phyloP scores from a whole-genome alignment of 2,113 vertebrate species.

The Rhea americana region DNA sequence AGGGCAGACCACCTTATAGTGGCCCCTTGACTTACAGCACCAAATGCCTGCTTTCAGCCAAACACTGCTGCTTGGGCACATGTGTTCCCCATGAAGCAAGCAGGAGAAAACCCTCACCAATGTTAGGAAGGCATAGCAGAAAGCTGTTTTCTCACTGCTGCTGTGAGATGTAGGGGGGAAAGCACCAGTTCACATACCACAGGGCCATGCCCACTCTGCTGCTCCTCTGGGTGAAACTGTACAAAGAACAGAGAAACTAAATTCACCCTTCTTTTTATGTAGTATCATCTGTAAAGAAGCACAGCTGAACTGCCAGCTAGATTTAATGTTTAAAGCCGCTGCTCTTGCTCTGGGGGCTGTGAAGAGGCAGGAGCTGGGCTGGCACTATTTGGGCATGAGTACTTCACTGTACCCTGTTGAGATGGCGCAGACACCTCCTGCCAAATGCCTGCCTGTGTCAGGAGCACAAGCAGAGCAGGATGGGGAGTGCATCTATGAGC shows the following conservation, averaged over 20 bases:
- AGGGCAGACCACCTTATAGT: not conserved
- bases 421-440: not conserved
- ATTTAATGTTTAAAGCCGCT: not conserved
- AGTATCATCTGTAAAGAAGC: not conserved
- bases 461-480: not conserved
- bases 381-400: rapidly evolving
- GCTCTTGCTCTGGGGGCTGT: not conserved
- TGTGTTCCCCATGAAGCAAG: not conserved
- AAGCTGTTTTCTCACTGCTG: rapidly evolving
- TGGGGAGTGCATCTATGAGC: not conserved
- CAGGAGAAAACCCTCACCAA: not conserved
- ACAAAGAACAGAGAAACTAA: not conserved
- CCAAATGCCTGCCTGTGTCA: rapidly evolving
- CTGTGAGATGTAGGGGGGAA: not conserved
- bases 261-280: not conserved
- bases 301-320: not conserved
- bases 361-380: not conserved
- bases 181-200: not conserved
- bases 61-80: not conserved
- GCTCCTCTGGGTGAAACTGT: not conserved
- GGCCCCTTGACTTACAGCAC: not conserved
- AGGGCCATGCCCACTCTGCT: not conserved
- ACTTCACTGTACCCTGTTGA: not conserved
- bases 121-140: rapidly evolving
- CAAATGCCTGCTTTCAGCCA: not conserved